Percentiles rank a stretch among this genome's conserved stretches.
Evolutionary conservation across 2,888 invertebrate species (phyloP).

Genomic region (Agrochola macilenta): DNA sequence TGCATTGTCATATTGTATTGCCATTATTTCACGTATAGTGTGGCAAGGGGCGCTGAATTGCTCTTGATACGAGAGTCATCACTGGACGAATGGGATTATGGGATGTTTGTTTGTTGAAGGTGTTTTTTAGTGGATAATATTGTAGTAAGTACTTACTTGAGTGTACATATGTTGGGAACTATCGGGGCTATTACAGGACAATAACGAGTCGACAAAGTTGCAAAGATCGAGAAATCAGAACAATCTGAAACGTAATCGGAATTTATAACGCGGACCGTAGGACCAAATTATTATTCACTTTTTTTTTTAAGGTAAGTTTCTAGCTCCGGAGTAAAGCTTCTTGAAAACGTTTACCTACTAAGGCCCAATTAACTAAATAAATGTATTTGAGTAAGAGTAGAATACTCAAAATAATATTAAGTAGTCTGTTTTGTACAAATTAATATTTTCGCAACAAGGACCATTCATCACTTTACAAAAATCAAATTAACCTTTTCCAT

Average conservation of each 20-base stretch:
- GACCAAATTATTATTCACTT: neutral
- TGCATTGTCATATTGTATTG: conserved; percentile 34
- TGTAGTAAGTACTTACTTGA: too few relatives aligned
- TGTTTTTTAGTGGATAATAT: neutral
- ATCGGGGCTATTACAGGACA: neutral
- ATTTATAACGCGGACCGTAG: neutral
- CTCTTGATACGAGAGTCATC: conserved; percentile 34
- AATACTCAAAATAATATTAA: neutral
- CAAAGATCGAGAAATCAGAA: neutral
- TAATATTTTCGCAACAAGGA: neutral
- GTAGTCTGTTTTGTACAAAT: neutral
- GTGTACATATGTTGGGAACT: too few relatives aligned
- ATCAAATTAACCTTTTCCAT: conserved; percentile 21
- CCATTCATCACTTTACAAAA: conserved; percentile 1
- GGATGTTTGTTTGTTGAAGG: conserved; percentile 29
- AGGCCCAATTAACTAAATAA: neutral
- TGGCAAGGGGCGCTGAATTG: conserved; percentile 25
- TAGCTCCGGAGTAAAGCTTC: neutral
- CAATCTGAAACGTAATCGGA: neutral
- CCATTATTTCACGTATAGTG: conserved; percentile 38
- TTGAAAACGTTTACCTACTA: neutral
- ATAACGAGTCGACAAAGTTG: neutral
- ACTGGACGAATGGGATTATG: conserved; percentile 26
- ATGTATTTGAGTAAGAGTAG: neutral
- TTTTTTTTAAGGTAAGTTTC: neutral